phyloP scores from a whole-genome alignment of 2,797 vertebrate species.

The Atherinosoma microstoma region DNA sequence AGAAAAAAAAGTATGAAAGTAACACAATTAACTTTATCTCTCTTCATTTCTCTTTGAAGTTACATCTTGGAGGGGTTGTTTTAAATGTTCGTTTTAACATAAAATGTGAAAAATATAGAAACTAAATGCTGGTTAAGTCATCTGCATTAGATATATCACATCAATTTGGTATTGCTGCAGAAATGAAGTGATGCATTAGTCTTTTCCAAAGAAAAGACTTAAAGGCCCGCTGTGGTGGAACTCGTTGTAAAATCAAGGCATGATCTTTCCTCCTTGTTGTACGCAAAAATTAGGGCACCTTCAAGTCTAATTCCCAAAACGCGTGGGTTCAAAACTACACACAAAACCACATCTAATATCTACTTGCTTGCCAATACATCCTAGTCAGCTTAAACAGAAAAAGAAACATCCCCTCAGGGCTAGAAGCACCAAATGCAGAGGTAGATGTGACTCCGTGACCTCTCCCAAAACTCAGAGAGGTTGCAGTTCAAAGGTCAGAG shows the following conservation, averaged over 20 bases:
- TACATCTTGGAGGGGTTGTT: conserved; percentile 3
- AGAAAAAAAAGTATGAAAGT: conserved; percentile 34
- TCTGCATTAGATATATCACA: conserved; percentile 19
- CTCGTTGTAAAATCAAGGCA: conserved; percentile 42
- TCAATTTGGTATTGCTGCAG: conserved; percentile 20
- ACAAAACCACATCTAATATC: conserved; percentile 53
- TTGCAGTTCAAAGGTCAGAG: conserved; percentile 64
- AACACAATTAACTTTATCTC: conserved; percentile 36
- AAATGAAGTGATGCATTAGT: conserved; percentile 18
- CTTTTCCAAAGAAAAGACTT: conserved; percentile 19
- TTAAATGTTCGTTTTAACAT: conserved; percentile 33
- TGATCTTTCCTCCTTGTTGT: conserved; percentile 29
- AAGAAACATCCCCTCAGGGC: conserved; percentile 44
- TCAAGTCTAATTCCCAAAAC: conserved; percentile 38
- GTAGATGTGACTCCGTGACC: conserved; percentile 56
- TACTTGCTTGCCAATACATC: conserved; percentile 42
- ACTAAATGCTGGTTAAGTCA: conserved; percentile 38
- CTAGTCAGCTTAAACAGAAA: conserved; percentile 40
- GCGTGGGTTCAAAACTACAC: conserved; percentile 31
- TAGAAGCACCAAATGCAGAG: conserved; percentile 46
- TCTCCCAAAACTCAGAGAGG: conserved; percentile 50
- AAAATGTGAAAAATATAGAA: conserved; percentile 27
- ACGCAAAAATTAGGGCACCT: conserved; percentile 46
- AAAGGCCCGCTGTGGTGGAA: conserved; percentile 1
- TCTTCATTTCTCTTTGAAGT: conserved; percentile 7